These are phyloP conservation scores for Taxidea taxus DNA, from an alignment of 2,113 vertebrate genomes.

Conservation along the genomic window DNA sequence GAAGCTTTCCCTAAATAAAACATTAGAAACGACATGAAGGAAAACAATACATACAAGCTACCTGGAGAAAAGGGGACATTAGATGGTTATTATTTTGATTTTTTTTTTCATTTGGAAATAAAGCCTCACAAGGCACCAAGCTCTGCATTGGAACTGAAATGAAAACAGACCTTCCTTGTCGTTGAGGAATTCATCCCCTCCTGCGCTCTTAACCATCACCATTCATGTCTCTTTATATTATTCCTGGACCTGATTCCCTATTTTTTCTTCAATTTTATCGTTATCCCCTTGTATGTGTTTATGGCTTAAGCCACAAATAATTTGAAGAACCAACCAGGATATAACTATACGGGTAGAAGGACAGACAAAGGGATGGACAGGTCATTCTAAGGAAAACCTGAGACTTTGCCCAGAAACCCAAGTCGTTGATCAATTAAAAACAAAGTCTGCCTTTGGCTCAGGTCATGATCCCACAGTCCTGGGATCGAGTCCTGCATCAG, in stretches of 20 bases:
- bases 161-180: background rate
- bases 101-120: background rate
- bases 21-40: background rate
- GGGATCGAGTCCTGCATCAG: background rate
- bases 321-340: background rate
- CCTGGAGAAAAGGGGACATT: background rate
- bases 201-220: background rate
- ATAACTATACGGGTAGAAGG: background rate
- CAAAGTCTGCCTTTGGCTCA: background rate
- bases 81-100: background rate
- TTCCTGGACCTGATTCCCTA: background rate
- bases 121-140: background rate
- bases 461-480: background rate
- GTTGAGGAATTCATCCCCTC: background rate
- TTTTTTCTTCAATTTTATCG: background rate
- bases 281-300: background rate
- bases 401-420: background rate
- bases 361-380: background rate
- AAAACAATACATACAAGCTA: background rate
- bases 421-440: background rate
- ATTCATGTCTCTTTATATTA: background rate
- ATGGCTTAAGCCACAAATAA: constrained; percentile 2
- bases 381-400: background rate
- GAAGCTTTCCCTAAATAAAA: background rate
- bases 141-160: background rate